These are phyloP conservation scores for Podiceps cristatus DNA, from an alignment of 2,113 vertebrate species.

Conservation along the genomic window DNA sequence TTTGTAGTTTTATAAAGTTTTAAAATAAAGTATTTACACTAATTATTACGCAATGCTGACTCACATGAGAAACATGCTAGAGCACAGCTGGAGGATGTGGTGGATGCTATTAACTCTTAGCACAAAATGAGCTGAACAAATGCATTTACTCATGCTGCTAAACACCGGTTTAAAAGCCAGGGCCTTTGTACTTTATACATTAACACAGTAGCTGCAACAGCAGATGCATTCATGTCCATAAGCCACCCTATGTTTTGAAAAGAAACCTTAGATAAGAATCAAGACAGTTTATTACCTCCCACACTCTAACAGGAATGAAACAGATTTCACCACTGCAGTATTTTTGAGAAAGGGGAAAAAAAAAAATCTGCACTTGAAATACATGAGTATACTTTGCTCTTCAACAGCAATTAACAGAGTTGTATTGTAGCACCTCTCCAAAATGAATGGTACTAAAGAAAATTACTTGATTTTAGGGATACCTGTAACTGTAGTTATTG, in stretches of 20 bases:
- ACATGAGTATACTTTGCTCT: neutral
- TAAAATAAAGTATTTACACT: neutral
- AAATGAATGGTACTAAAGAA: neutral
- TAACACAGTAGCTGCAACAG: slow-evolving; percentile 5
- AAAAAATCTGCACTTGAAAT: neutral
- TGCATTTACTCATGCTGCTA: neutral
- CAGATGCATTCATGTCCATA: neutral
- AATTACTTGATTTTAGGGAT: neutral
- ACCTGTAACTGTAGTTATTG: neutral
- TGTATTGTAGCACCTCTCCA: neutral
- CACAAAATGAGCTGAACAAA: slow-evolving; percentile 4
- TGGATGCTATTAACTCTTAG: neutral
- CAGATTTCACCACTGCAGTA: neutral
- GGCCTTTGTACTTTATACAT: neutral
- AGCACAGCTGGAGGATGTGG: neutral
- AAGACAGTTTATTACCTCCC: neutral
- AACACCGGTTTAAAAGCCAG: neutral
- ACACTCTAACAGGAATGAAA: neutral
- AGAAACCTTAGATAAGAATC: neutral
- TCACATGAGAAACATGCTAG: neutral
- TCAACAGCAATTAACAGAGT: neutral
- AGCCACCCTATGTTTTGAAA: neutral
- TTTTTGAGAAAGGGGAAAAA: neutral
- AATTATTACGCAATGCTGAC: slow-evolving; percentile 10
- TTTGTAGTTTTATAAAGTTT: neutral